These are phyloP conservation scores for Deilephila porcellus DNA, from an alignment of 2,888 invertebrate species.

Conservation along the genomic window DNA sequence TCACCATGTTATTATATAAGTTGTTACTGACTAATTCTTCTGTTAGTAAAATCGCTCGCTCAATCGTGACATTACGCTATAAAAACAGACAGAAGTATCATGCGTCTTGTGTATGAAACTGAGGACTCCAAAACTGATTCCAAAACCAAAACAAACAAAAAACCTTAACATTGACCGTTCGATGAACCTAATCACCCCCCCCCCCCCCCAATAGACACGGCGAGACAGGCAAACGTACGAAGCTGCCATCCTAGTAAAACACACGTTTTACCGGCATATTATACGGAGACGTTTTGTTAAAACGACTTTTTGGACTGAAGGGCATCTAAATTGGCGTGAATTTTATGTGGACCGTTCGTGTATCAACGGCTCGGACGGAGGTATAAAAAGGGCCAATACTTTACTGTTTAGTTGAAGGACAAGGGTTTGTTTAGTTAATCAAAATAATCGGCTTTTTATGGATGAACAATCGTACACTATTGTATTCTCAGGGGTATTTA, in stretches of 20 bases:
- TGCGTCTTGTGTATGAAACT: too few species aligned
- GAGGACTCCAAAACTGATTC: neutral
- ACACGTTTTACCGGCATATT: constrained; percentile 73
- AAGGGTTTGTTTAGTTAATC: neutral
- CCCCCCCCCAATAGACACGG: neutral
- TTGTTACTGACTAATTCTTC: too few species aligned
- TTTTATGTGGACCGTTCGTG: constrained; percentile 65
- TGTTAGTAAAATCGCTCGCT: too few species aligned
- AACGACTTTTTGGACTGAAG: constrained; percentile 59
- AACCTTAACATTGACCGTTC: neutral
- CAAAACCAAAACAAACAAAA: too few species aligned
- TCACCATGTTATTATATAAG: too few species aligned
- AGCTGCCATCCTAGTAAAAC: constrained; percentile 63
- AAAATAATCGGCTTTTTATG: neutral
- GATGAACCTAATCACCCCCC: neutral
- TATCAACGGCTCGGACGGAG: constrained; percentile 17
- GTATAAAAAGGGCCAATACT: constrained; percentile 4
- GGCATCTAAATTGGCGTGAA: constrained; percentile 75
- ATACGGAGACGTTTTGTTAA: constrained; percentile 66
- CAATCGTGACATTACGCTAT: too few species aligned
- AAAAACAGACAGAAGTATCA: too few species aligned
- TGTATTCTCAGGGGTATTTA: too few species aligned
- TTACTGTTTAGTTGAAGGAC: neutral
- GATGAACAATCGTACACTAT: neutral
- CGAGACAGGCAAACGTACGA: constrained; percentile 16